Evolutionary conservation across 1,140 invertebrate species (phyloP), one percentile per base, ranked within the genome.

Genomic region (Musca vetustissima): DNA sequence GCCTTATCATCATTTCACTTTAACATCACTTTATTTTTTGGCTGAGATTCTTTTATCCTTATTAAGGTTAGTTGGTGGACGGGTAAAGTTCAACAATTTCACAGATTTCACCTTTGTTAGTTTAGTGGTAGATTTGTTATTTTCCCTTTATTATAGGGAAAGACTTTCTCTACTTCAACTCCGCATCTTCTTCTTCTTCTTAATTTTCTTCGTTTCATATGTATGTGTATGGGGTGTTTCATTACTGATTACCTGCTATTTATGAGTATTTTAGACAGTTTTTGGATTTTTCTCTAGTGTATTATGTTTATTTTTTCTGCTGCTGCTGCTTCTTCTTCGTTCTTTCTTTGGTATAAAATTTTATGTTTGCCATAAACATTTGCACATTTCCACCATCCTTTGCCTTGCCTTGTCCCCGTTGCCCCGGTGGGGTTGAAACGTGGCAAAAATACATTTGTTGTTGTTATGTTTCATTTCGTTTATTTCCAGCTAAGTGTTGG

Each of bases 241-340:
- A 28, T 57, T 57, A 57, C 53, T 57, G 53, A 57, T 57, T 57
- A 57, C 53, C 53, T 57, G 24, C 53, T 57, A 28, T 57, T 57
- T 57, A 57, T 57, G 15, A 28, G 53, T 57, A 43, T 43, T 43
- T 43, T 43, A 43, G 36, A 57, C 53, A 57, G 25, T 28, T 57
- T n/a, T 15, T 4, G 19, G 49, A 17, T 57, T 57, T 57, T 15
- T 25, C 36, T 43, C 36, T 43, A 43, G 53, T 28, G 53, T 57
- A 57, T 24, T 57, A 57, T 28, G 14, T 57, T 57, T 43, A 32
- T 32, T 43, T 43, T 43, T 43, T 13, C 36, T 43, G 6, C 28
- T 28, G 3, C 28, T 28, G 3, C 28, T 28, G 3, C 28, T 19
- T 50, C n/a, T 15, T 55, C 24, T n/a, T 15, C 13, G 14, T 57